Conservation (phyloP, 2,888 invertebrate species). For the Philereme vetulata region DNA sequence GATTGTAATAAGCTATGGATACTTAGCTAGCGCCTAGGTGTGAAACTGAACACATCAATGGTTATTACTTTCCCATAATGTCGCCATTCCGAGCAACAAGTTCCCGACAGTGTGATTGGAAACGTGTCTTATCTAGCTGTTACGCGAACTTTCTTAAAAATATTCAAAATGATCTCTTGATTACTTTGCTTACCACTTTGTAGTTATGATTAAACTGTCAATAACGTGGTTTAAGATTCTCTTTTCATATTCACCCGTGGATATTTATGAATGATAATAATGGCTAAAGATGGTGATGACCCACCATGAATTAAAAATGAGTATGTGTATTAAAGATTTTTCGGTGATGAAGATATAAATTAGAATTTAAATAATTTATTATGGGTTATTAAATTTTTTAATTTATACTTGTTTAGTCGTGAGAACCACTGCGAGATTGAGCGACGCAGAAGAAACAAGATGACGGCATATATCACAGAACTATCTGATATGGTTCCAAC, state of each 20-base stretch:
- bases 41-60: constrained; percentile 15
- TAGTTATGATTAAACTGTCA: not conserved
- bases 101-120: constrained; percentile 66
- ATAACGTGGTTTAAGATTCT: not conserved
- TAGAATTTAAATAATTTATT: too few relatives aligned
- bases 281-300: too few relatives aligned
- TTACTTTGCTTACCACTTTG: constrained; percentile 24
- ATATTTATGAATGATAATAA: too few relatives aligned
- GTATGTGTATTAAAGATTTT: too few relatives aligned
- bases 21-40: constrained; percentile 4
- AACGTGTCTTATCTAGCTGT: constrained; percentile 80
- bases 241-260: too few relatives aligned
- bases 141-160: constrained; percentile 53
- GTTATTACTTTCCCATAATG: constrained; percentile 55
- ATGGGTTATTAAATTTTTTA: too few relatives aligned
- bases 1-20: constrained; percentile 23
- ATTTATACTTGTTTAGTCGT: constrained; percentile 82
- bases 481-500: constrained; percentile 99
- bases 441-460: constrained; percentile 98
- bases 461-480: constrained; percentile 99
- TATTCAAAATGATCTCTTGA: constrained; percentile 48
- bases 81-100: constrained; percentile 47
- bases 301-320: too few relatives aligned
- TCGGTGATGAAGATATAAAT: too few relatives aligned
- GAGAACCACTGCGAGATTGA: constrained; percentile 99